These are phyloP conservation scores for Tragelaphus strepsiceros DNA, from an alignment of 2,113 vertebrate genomes.

Conservation along the genomic window DNA sequence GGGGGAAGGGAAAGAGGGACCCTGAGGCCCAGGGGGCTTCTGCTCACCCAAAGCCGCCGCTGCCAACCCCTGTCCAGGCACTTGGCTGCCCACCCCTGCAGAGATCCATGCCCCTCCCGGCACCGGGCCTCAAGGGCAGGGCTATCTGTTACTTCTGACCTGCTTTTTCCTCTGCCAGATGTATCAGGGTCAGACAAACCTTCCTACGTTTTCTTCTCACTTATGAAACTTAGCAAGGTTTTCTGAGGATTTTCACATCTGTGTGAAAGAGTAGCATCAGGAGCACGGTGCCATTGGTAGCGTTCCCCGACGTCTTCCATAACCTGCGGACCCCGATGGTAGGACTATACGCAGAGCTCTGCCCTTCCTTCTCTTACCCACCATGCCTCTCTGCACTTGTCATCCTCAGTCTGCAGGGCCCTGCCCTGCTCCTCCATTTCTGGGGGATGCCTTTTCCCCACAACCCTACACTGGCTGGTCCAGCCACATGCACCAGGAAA, in stretches of 20 bases:
- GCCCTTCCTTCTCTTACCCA: not conserved
- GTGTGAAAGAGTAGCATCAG: not conserved
- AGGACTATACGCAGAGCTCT: not conserved
- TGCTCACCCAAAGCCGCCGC: not conserved
- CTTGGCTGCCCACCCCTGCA: not conserved
- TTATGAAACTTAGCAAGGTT: not conserved
- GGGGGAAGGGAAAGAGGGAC: no score
- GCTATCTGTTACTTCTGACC: not conserved
- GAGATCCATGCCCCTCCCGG: fast-evolving
- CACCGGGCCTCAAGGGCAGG: not conserved
- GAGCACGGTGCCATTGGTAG: not conserved
- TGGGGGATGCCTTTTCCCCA: not conserved
- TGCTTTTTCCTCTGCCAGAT: not conserved
- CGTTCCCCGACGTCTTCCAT: no score
- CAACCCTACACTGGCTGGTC: not conserved
- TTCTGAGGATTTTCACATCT: not conserved
- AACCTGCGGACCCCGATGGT: no score
- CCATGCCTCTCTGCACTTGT: not conserved
- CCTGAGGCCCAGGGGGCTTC: not conserved
- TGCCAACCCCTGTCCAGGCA: not conserved
- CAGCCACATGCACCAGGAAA: not conserved
- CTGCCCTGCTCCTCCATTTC: not conserved
- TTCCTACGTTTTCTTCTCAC: not conserved
- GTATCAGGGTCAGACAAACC: not conserved
- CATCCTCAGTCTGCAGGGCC: not conserved